phyloP scores from a whole-genome alignment of 1,140 invertebrate species.

The Plodia interpunctella region DNA sequence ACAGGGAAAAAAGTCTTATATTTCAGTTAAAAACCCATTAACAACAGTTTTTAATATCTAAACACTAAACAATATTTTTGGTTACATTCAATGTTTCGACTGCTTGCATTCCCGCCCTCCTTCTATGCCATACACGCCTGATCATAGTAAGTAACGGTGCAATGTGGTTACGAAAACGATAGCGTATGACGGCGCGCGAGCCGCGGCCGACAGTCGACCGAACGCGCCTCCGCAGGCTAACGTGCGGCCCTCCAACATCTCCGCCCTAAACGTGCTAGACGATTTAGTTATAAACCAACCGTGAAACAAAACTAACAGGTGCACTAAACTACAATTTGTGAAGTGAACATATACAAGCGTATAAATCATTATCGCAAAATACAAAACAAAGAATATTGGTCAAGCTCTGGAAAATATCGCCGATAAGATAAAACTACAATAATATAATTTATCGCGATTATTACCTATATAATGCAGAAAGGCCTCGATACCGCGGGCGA shows the following conservation, averaged over 20 bases:
- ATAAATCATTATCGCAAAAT: not conserved
- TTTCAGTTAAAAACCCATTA: too few species aligned
- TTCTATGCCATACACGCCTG: not conserved
- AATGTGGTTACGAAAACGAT: slow-evolving; percentile 50
- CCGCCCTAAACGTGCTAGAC: not conserved
- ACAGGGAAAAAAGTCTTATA: too few species aligned
- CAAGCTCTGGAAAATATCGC: slow-evolving; percentile 42
- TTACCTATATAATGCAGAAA: slow-evolving; percentile 29
- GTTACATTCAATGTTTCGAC: too few species aligned
- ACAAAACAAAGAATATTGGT: slow-evolving; percentile 20
- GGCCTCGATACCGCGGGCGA: slow-evolving; percentile 25
- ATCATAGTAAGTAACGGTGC: slow-evolving; percentile 38
- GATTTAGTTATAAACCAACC: not conserved
- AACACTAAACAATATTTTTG: too few species aligned
- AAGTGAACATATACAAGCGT: not conserved
- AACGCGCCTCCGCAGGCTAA: slow-evolving; percentile 31
- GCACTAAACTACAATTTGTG: slow-evolving; percentile 3
- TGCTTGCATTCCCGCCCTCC: not conserved
- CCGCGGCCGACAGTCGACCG: slow-evolving; percentile 39
- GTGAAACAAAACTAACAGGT: too few species aligned
- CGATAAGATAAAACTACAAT: slow-evolving; percentile 52
- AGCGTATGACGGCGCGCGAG: slow-evolving; percentile 30
- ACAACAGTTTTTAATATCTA: too few species aligned
- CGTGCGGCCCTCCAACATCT: slow-evolving; percentile 25
- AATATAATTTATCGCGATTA: slow-evolving; percentile 37